These are phyloP conservation scores for Bombylius major DNA, from an alignment of 2,888 invertebrate genomes.

Conservation along the genomic window DNA sequence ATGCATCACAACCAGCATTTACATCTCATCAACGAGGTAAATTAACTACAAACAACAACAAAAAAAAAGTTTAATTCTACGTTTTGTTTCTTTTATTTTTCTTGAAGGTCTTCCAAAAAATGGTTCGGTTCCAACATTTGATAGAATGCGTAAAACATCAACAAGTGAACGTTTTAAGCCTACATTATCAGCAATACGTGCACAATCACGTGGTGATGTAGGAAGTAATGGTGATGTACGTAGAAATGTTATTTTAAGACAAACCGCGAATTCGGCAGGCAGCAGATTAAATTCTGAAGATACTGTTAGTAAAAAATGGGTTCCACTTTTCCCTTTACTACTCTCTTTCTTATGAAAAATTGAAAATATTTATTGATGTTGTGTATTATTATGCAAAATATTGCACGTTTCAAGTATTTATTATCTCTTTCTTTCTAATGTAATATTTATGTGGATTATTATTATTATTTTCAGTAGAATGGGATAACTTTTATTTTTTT, in stretches of 20 bases:
- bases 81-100: slow-evolving; percentile 16
- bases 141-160: slow-evolving; percentile 71
- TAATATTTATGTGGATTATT: too few species aligned
- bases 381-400: neutral
- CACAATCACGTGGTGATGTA: slow-evolving; percentile 61
- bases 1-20: slow-evolving; percentile 80
- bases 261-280: slow-evolving; percentile 44
- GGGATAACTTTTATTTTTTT: too few species aligned
- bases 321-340: neutral
- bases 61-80: too few species aligned
- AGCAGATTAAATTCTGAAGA: slow-evolving; percentile 40
- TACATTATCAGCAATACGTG: slow-evolving; percentile 67
- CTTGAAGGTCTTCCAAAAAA: slow-evolving; percentile 56
- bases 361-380: neutral
- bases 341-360: neutral
- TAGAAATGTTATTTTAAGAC: slow-evolving; percentile 42
- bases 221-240: slow-evolving; percentile 65
- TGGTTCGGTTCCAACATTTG: slow-evolving; percentile 82
- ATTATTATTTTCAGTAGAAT: too few species aligned
- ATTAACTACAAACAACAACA: neutral
- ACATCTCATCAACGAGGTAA: slow-evolving; percentile 54
- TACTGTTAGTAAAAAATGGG: slow-evolving; percentile 30
- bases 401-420: too few species aligned
- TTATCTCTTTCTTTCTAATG: too few species aligned
- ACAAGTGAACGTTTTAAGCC: slow-evolving; percentile 75